Evolutionary conservation across 2,888 invertebrate genomes (phyloP).

Genomic region (Nomada lathburiana): DNA sequence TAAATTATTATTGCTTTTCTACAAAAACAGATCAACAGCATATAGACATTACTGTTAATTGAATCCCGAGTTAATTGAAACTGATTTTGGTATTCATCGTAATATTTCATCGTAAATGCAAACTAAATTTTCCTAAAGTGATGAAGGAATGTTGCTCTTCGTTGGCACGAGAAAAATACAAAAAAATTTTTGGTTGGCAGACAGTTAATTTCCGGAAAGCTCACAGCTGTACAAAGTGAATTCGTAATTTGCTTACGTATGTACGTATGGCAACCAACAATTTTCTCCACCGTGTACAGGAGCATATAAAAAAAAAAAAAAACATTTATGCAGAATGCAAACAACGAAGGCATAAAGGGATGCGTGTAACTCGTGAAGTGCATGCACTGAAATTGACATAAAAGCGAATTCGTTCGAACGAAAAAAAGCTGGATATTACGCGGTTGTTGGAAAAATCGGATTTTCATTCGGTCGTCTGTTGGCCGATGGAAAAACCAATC

Average conservation of each 20-base stretch:
- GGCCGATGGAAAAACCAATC: constrained; percentile 40
- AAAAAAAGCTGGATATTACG: constrained; percentile 41
- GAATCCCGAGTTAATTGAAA: too few relatives aligned
- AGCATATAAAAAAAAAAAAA: not conserved
- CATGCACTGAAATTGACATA: constrained; percentile 43
- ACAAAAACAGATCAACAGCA: too few relatives aligned
- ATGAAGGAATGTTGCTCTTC: too few relatives aligned
- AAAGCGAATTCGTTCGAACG: constrained; percentile 49
- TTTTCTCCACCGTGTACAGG: not conserved
- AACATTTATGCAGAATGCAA: not conserved
- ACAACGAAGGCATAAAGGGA: not conserved
- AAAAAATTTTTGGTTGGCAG: not conserved
- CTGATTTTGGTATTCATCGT: too few relatives aligned
- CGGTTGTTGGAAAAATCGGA: constrained; percentile 27
- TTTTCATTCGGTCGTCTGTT: constrained; percentile 32
- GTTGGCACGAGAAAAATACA: not conserved
- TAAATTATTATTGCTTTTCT: too few relatives aligned
- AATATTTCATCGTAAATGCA: too few relatives aligned
- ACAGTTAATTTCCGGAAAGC: not conserved
- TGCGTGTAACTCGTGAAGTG: constrained; percentile 31
- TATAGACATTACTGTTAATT: too few relatives aligned
- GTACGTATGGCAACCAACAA: not conserved
- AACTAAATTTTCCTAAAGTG: too few relatives aligned
- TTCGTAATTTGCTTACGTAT: not conserved
- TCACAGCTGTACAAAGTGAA: not conserved